Evolutionary conservation across 2,113 vertebrate species (phyloP), one percentile per base, ranked within the genome.

Genomic region (Delphinapterus leucas): DNA sequence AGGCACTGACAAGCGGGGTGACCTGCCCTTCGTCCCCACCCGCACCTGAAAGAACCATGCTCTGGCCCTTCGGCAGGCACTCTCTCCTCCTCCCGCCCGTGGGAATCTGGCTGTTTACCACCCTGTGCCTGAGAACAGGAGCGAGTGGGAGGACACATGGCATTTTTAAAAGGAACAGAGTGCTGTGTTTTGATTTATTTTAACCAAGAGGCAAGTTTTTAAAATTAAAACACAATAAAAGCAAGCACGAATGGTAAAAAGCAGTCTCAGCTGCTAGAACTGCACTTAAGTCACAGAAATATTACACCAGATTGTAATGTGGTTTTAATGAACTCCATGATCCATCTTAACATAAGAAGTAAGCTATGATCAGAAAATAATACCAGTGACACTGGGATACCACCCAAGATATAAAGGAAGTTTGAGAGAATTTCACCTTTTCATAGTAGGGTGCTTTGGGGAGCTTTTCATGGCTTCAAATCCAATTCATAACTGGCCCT

Each of bases 401-500:
- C 20, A 79, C 38, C 76, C 95, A 85, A 90, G 58, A 47, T 3
- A 88, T 1, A 44, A 26, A 90, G 65, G 61, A 17, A 61, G 79
- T 60, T 7, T 79, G 87, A 5, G 9, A 94, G 12, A 83, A 92
- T 58, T 93, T 97, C 96, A 97, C 84, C 31, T 82, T 82, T 98
- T 58, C 88, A 53, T n/a, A 67, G 65, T 10, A 63, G 92, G 68
- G 92, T 53, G 86, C 86, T 97, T 98, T 81, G 49, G 79, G 93
- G 65, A 60, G 38, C 73, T 85, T 71, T 71, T 17, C 97, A 87
- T 15, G 74, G 71, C 84, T 98, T 98, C 96, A 93, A 90, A 88
- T 71, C 97, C 96, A 95, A 93, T 65, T 97, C 88, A 96, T 92
- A 98, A 88, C 88, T 70, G 77, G 96, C 96, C 95, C 95, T 96